A percentile compares a stretch with the other conserved stretches of the same genome.
Conservation (phyloP, 37 sponge, comb jelly and placozoan species). For the Geodia barretti region DNA sequence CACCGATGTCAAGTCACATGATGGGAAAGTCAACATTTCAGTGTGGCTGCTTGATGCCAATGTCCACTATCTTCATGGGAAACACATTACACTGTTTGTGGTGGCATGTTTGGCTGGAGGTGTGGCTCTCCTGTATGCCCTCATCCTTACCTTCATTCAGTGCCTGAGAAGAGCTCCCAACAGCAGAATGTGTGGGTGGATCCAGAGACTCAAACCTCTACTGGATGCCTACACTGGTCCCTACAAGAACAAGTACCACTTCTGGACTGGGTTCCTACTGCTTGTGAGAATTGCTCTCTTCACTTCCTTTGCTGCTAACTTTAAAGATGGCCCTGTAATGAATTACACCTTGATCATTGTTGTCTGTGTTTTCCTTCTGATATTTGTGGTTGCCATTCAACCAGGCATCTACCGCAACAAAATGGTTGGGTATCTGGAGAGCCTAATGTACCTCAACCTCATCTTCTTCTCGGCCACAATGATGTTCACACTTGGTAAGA, state of each 20-base stretch:
- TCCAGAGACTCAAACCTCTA: conserved; percentile 14
- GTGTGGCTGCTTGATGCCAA: conserved; percentile 32
- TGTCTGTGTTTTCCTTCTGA: background rate
- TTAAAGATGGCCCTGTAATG: background rate
- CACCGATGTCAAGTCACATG: background rate
- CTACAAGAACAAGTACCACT: conserved; percentile 8
- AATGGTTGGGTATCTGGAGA: background rate
- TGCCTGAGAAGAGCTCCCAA: background rate
- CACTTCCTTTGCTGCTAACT: background rate
- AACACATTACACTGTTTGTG: conserved; percentile 27
- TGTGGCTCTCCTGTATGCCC: background rate
- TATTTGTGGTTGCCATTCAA: background rate
- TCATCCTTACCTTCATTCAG: conserved; percentile 11
- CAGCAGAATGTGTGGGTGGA: background rate
- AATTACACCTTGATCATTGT: background rate
- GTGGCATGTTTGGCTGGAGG: background rate
- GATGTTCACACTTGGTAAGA: background rate
- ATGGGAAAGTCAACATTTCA: background rate
- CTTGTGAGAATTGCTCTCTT: background rate
- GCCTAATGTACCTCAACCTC: background rate
- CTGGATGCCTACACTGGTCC: conserved; percentile 28
- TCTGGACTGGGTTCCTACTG: conserved; percentile 37
- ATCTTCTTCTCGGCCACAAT: background rate
- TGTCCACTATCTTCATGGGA: conserved; percentile 13
- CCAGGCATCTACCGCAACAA: background rate